These are phyloP conservation scores for Drosophila nr. fundita DNA, from an alignment of 2,888 invertebrate species.

Conservation along the genomic window DNA sequence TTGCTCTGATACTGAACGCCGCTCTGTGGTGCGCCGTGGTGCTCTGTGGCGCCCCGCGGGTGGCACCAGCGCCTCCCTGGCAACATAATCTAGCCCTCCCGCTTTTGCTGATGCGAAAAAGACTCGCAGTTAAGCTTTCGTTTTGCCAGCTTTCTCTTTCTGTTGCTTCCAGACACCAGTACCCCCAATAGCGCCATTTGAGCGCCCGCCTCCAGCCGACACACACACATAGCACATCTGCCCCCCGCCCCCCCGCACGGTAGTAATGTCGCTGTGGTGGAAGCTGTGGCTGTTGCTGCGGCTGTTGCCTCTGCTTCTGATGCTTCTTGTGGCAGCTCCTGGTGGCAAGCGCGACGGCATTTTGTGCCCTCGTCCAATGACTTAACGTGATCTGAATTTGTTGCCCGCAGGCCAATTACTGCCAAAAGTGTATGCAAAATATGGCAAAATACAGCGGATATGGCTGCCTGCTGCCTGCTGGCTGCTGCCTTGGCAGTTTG, in stretches of 20 bases:
- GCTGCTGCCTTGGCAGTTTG: constrained; percentile 18
- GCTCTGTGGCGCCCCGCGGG: constrained; percentile 44
- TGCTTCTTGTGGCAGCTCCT: constrained; percentile 23
- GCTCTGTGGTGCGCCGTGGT: constrained; percentile 15
- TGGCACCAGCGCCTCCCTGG: constrained; percentile 44
- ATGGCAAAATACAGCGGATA: constrained; percentile 41
- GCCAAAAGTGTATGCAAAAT: constrained; percentile 69
- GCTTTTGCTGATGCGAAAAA: constrained; percentile 59
- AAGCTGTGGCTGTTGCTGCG: constrained; percentile 50
- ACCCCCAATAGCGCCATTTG: constrained; percentile 54
- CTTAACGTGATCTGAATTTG: constrained; percentile 82
- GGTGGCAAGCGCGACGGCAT: constrained; percentile 64
- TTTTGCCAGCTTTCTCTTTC: constrained; percentile 51
- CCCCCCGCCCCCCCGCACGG: constrained; percentile 6
- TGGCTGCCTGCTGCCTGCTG: constrained; percentile 3
- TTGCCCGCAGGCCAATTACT: constrained; percentile 78
- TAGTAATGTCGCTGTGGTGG: constrained; percentile 50
- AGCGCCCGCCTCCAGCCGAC: constrained; percentile 59
- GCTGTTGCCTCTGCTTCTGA: constrained; percentile 28
- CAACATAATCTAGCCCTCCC: constrained; percentile 76
- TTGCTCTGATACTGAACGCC: constrained; percentile 8
- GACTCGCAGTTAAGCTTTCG: constrained; percentile 24
- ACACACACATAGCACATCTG: background rate
- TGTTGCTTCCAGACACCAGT: constrained; percentile 21
- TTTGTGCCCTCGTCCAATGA: constrained; percentile 69